Conservation (phyloP, 2,113 vertebrate genomes). For the Pollachius pollachius region DNA sequence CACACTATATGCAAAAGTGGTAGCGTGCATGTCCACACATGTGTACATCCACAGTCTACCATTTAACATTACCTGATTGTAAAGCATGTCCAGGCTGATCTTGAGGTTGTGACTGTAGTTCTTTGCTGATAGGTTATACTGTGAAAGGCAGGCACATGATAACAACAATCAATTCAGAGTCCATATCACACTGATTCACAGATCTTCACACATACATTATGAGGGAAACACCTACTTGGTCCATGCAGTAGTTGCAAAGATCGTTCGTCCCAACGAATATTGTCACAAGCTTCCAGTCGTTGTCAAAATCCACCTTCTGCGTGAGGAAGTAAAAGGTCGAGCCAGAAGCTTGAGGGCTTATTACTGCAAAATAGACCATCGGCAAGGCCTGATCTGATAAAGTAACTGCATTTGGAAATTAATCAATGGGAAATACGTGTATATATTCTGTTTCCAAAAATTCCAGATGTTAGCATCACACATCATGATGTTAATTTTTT, state of each 20-base stretch:
- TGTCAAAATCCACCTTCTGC: conserved; percentile 81
- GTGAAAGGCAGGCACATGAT: conserved; percentile 12
- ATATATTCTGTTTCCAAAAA: not conserved
- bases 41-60: not conserved
- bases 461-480: too few relatives aligned
- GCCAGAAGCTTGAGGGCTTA: not conserved
- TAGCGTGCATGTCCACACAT: not conserved
- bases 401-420: not conserved
- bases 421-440: too few relatives aligned
- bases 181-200: not conserved
- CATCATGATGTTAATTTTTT: too few relatives aligned
- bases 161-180: not conserved
- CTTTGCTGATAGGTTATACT: conserved; percentile 74
- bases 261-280: conserved; percentile 82
- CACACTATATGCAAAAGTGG: not conserved
- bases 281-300: conserved; percentile 92
- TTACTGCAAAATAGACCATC: too few relatives aligned
- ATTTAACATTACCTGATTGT: conserved; percentile 75
- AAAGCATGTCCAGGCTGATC: conserved; percentile 80
- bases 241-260: conserved; percentile 83
- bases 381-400: not conserved
- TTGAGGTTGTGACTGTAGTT: conserved; percentile 78
- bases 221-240: conserved; percentile 72
- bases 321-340: not conserved
- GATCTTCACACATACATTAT: too few relatives aligned